phyloP scores from a whole-genome alignment of 1,140 invertebrate genomes.

The Drosophila melanogaster region Release_6_plus_ISO1_MT NT_033777.3:24083001-24083500 shows the following conservation, averaged over 20 bases:
- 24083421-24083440: constrained; percentile 58
- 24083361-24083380: constrained; percentile 34
- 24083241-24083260: constrained; percentile 13
- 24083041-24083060: not conserved
- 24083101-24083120: not conserved
- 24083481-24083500: constrained; percentile 22
- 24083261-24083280: not conserved
- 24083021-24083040: not conserved
- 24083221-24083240: constrained; percentile 12
- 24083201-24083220: not conserved
- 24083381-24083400: constrained; percentile 56
- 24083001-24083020: not conserved
- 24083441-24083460: too few relatives aligned
- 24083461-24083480: constrained; percentile 24
- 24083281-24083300: constrained; percentile 10
- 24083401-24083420: constrained; percentile 64
- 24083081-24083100: not conserved
- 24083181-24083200: constrained; percentile 36
- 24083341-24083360: constrained; percentile 38
- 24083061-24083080: not conserved
- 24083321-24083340: constrained; percentile 39
- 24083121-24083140: not conserved
- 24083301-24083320: constrained; percentile 37
- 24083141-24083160: constrained; percentile 10
- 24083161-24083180: constrained; percentile 29